Evolutionary conservation across 2,888 invertebrate species (phyloP).

Genomic region (Folsomia candida): DNA sequence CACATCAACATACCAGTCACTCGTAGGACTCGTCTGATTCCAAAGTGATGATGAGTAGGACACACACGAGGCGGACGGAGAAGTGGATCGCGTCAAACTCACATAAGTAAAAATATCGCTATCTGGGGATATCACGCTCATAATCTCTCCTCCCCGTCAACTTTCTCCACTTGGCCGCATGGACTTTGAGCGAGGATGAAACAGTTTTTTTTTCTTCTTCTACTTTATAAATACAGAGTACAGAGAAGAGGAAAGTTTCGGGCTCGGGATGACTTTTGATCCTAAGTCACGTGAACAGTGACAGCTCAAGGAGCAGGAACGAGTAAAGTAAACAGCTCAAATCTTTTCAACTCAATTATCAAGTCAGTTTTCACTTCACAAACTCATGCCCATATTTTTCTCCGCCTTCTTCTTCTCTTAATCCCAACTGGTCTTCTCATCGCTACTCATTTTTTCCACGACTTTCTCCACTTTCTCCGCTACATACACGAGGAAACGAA

Average conservation of each 20-base stretch:
- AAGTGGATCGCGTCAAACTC: slow-evolving; percentile 13
- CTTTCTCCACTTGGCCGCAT: not conserved
- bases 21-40: too few species aligned
- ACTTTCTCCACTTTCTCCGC: not conserved
- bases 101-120: slow-evolving; percentile 31
- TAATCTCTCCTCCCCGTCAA: slow-evolving; percentile 18
- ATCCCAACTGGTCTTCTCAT: not conserved
- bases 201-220: slow-evolving; percentile 33
- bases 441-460: not conserved
- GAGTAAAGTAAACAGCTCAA: slow-evolving; percentile 5
- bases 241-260: slow-evolving; percentile 12
- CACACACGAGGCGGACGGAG: not conserved
- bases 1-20: too few species aligned
- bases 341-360: slow-evolving; percentile 40
- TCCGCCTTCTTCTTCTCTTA: not conserved
- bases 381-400: not conserved
- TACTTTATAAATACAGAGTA: slow-evolving; percentile 5
- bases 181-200: slow-evolving; percentile 14
- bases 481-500: not conserved
- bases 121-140: slow-evolving; percentile 37
- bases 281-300: slow-evolving; percentile 2
- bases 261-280: slow-evolving; percentile 27
- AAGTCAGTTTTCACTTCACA: slow-evolving; percentile 22
- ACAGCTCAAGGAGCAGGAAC: slow-evolving; percentile 1
- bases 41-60: too few species aligned